Base-by-base conservation (phyloP, 2,888 invertebrate genomes). In the Tachina grossa region DNA sequence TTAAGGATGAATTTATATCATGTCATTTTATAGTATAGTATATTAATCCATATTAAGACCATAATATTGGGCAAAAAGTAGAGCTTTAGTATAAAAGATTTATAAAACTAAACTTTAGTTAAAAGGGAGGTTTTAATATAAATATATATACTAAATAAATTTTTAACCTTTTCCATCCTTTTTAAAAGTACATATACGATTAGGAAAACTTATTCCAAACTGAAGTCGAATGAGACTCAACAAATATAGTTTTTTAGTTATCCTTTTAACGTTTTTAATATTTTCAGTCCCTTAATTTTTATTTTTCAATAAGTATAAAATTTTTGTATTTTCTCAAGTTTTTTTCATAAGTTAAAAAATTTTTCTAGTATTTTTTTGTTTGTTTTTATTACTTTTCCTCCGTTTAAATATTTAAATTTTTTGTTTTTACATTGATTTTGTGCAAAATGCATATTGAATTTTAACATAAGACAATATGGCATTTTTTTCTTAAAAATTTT, bases 311-410 rank as follows among this genome's bases (percentile, higher is more conserved):
- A n/a, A 51, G 13, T 84, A 81, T 69, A 85, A 84, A 84, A 77
- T 72, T 74, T 72, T 43, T 69, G 31, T 63, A 47, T 19, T 71
- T 71, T 75, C 22, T 83, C 43, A 43, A 16, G 14, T 39, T 53
- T 66, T 41, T 45, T 57, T 63, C 63, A 16, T 69, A 63, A 57
- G 39, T 66, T 83, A 65, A 74, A 81, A 82, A 85, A 61, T 82
- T 85, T 78, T 57, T 79, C 85, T 85, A 85, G 81, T 72, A 63
- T 65, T 49, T 69, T 31, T 55, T 66, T 59, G 9, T 72, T n/a
- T n/a, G n/a, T n/a, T n/a, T 19, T 43, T 59, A 45, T 16, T 22
- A 14, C 31, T 71, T 71, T 69, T 31, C 0, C 31, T 6, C 31
- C 11, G 47, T 55, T 76, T 63, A 53, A 66, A 59, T 43, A 51